Percentiles rank a stretch among this genome's conserved stretches.
phyloP scores from a whole-genome alignment of 2,113 vertebrate genomes.

The Urocynchramus pylzowi region DNA sequence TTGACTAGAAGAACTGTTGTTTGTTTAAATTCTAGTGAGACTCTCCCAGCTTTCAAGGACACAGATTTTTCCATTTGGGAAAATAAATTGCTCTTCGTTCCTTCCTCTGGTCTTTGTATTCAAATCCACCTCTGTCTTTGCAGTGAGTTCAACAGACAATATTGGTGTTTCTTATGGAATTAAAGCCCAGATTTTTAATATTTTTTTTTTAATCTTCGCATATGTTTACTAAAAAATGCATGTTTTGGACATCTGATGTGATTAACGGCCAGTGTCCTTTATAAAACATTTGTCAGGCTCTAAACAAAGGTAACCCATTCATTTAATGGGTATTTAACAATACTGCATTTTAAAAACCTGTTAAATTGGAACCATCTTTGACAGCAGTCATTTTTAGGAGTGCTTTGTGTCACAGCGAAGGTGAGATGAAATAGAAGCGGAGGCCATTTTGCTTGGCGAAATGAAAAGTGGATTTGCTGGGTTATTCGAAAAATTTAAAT shows the following conservation, averaged over 20 bases:
- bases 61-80: background rate
- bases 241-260: background rate
- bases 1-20: slow-evolving; percentile 20
- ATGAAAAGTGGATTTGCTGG: background rate
- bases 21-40: slow-evolving; percentile 37
- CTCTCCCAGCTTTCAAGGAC: background rate
- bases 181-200: background rate
- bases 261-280: background rate
- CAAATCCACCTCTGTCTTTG: slow-evolving; percentile 21
- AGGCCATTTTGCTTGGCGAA: slow-evolving; percentile 53
- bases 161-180: background rate
- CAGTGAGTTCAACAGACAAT: background rate
- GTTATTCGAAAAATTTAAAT: background rate
- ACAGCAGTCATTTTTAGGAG: background rate
- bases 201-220: background rate
- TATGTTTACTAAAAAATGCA: background rate
- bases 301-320: background rate
- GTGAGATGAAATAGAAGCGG: background rate
- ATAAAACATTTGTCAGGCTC: background rate
- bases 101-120: background rate
- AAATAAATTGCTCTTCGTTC: background rate
- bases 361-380: background rate
- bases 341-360: background rate
- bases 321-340: background rate
- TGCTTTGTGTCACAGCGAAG: background rate